Percentiles rank a stretch among this genome's conserved stretches.
These are phyloP conservation scores for Agraylea sexmaculata DNA, from an alignment of 1,140 invertebrate genomes.

Conservation along the genomic window DNA sequence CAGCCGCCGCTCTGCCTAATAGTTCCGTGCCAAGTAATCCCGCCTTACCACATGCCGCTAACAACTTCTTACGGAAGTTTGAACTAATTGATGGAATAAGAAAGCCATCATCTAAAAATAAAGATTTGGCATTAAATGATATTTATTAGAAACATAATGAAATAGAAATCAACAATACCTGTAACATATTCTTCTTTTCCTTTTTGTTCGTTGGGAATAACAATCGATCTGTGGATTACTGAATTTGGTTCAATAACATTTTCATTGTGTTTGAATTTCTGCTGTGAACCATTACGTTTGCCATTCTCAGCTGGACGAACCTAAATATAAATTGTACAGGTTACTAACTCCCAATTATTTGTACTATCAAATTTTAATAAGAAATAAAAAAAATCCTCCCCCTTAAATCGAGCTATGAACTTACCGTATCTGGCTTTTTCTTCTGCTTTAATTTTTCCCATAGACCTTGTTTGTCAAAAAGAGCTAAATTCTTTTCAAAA, in stretches of 20 bases:
- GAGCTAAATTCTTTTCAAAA: constrained; percentile 84
- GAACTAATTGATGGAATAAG: constrained; percentile 59
- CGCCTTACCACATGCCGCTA: constrained; percentile 51
- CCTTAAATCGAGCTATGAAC: constrained; percentile 32
- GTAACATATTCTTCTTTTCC: constrained; percentile 62
- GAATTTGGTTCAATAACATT: constrained; percentile 63
- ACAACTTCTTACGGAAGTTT: constrained; percentile 43
- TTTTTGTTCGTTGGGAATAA: constrained; percentile 46
- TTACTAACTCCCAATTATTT: background rate
- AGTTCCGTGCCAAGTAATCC: constrained; percentile 44
- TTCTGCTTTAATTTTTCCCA: constrained; percentile 61
- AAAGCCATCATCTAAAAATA: constrained; percentile 55
- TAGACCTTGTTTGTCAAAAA: constrained; percentile 77
- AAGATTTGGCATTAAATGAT: background rate
- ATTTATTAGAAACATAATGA: background rate
- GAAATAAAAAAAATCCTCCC: constrained; percentile 1
- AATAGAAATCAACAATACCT: constrained; percentile 25
- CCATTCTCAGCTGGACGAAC: constrained; percentile 21
- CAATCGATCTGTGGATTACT: constrained; percentile 56
- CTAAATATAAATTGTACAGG: constrained; percentile 4
- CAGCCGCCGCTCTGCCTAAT: constrained; percentile 62
- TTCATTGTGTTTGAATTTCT: constrained; percentile 62
- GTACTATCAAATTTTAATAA: background rate
- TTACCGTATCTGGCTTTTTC: constrained; percentile 55
- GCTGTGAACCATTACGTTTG: constrained; percentile 25